A percentile compares a stretch with the other conserved stretches of the same genome.
Conservation (phyloP, 2,797 vertebrate genomes). For the Peromyscus melanophrys region DNA sequence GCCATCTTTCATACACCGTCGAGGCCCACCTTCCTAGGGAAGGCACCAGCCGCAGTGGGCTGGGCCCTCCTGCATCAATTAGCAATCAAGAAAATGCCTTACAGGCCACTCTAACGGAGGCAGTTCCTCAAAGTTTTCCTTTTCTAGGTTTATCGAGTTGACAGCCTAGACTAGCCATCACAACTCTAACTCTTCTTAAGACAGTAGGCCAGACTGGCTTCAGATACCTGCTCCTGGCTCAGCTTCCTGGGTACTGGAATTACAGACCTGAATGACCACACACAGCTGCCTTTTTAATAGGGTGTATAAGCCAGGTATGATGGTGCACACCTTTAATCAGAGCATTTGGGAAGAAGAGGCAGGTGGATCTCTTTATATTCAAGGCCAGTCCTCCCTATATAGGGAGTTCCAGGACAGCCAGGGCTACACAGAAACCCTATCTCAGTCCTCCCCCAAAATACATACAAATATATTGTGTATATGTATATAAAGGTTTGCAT, state of each 20-base stretch:
- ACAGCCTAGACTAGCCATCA: not conserved
- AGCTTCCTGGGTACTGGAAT: not conserved
- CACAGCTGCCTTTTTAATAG: not conserved
- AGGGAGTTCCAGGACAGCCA: not conserved
- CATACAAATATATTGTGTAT: not conserved
- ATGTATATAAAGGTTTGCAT: not conserved
- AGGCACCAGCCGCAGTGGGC: not conserved
- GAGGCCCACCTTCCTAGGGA: not conserved
- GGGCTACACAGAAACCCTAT: not conserved
- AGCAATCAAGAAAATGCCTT: not conserved
- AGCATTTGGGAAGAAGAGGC: not conserved
- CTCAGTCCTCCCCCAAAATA: not conserved
- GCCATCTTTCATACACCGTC: too few relatives aligned
- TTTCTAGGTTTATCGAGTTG: not conserved
- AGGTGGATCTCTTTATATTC: not conserved
- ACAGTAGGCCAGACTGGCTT: not conserved
- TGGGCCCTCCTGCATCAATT: not conserved
- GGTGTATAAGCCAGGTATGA: not conserved
- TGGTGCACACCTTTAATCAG: not conserved
- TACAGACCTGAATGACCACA: not conserved
- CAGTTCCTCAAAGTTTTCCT: not conserved
- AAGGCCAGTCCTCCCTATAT: not conserved
- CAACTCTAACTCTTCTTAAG: not conserved
- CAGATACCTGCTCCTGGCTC: not conserved
- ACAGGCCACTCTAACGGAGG: too few relatives aligned